Conservation (phyloP, 2,797 vertebrate genomes). For the Hydrolagus colliei region DNA sequence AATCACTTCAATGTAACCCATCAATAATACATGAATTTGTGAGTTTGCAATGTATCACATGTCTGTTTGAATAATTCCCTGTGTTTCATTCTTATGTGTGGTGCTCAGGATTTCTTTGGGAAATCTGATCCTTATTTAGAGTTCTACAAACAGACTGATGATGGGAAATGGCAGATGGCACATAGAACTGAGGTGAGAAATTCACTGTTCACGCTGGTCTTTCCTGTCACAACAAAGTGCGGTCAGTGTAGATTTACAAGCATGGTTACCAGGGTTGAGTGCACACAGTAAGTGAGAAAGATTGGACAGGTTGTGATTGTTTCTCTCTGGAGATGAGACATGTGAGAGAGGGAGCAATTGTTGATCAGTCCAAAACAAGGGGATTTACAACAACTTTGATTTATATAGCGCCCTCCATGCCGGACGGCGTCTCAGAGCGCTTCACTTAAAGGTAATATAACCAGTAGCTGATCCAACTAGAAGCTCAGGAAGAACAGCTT, state of each 20-base stretch:
- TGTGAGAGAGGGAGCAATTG: background rate
- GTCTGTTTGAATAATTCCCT: background rate
- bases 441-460: background rate
- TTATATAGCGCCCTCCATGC: background rate
- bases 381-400: background rate
- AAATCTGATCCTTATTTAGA: conserved; percentile 34
- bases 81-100: background rate
- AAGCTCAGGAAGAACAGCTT: background rate
- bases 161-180: conserved; percentile 32
- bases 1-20: background rate
- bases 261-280: background rate
- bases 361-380: background rate
- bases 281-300: background rate
- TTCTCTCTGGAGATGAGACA: background rate
- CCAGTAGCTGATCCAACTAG: background rate
- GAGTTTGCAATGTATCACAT: background rate
- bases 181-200: conserved; percentile 31
- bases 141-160: conserved; percentile 27
- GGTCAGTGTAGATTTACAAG: background rate
- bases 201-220: background rate
- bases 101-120: conserved; percentile 30
- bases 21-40: background rate
- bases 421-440: background rate
- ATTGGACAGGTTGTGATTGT: background rate
- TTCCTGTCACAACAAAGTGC: background rate